Evolutionary conservation across 2,113 vertebrate genomes (phyloP), one percentile per base, ranked within the genome.

Genomic region (Phalacrocorax carbo): DNA sequence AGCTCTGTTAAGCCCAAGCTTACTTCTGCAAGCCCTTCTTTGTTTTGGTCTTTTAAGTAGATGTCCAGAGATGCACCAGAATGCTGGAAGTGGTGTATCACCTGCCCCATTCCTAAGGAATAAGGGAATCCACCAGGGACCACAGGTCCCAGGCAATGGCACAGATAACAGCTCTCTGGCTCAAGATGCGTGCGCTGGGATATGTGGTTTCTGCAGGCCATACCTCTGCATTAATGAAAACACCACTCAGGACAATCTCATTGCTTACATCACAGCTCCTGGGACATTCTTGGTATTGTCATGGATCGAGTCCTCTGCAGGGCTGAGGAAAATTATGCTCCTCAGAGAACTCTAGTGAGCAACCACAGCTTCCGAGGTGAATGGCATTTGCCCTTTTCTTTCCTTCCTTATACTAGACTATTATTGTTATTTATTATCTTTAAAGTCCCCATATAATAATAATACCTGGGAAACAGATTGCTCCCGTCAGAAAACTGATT

Each of bases 401-500:
- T 94, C 62, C 91, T 90, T 91, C 87, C 88, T 66, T 78, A 80
- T 26, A 84, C 92, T 8, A 95, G 95, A 94, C 94, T 82, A 93
- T 82, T 96, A 95, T 66, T 94, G 96, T 97, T 97, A 96, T 95
- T 97, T 97, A 97, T 95, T 97, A 95, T 94, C 84, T 90, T 93
- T 92, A 84, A 95, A 96, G 94, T 95, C 94, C 96, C 97, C 81
- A 76, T 91, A 93, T 95, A 96, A 97, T 91, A 93, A 96, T 94
- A 94, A 93, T 88, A 95, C 78, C 92, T 86, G 68, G 90, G 86
- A 97, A 97, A 97, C 87, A 83, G 93, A 97, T 95, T 91, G 94
- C 90, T 94, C 86, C 91, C 70, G 34, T 95, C 96, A 97, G 94
- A 97, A 96, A 97, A 93, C 95, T 97, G 97, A 97, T 97, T 96